Conservation (phyloP, 2,888 invertebrate species). For the Ischnura elegans region DNA sequence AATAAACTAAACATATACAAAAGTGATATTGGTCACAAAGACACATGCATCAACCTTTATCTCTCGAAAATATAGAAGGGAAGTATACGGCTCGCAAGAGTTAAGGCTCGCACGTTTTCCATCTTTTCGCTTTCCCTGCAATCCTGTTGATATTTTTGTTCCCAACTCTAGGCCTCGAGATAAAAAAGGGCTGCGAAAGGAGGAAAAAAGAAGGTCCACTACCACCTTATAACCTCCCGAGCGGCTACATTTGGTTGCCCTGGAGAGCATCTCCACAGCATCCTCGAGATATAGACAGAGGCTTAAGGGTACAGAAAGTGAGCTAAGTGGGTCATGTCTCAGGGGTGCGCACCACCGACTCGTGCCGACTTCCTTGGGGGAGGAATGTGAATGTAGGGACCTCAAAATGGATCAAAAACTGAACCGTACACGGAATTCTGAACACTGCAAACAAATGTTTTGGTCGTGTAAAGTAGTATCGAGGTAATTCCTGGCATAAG, state of each 20-base stretch:
- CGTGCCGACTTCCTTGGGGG: neutral
- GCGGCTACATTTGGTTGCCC: neutral
- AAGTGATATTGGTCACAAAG: no score
- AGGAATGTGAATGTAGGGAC: neutral
- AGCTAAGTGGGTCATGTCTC: conserved; percentile 12
- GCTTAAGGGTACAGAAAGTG: neutral
- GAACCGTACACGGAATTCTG: neutral
- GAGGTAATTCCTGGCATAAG: no score
- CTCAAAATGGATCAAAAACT: neutral
- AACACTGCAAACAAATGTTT: no score
- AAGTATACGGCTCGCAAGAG: neutral
- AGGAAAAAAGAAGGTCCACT: neutral
- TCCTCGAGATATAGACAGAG: neutral
- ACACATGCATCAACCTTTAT: no score
- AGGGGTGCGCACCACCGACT: neutral
- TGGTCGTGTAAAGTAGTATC: no score
- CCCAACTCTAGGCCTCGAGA: neutral
- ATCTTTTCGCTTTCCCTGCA: neutral
- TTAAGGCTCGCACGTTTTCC: neutral
- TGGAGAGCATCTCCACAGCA: neutral
- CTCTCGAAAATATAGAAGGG: neutral
- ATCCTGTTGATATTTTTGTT: neutral
- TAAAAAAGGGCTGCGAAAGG: neutral
- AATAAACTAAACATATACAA: no score
- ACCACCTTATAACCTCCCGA: neutral